Evolutionary conservation across 1,140 invertebrate genomes (phyloP).

Genomic region (Nautilus pompilius): DNA sequence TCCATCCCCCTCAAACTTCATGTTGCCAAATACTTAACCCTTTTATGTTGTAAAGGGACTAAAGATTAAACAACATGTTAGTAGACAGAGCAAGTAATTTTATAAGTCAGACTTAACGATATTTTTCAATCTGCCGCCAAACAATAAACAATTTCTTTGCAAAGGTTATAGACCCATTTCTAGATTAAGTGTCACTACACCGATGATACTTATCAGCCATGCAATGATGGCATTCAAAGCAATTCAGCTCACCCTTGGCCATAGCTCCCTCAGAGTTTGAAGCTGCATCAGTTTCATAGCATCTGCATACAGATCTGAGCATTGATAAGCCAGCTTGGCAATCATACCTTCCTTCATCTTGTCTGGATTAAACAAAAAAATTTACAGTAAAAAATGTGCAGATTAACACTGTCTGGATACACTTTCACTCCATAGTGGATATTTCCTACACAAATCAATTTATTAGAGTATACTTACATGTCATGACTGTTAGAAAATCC

Average conservation of each 20-base stretch:
- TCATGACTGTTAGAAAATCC: too few relatives aligned
- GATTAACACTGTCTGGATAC: background rate
- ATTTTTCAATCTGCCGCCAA: too few relatives aligned
- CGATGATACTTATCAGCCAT: background rate
- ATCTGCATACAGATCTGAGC: conserved; percentile 91
- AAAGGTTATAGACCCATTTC: too few relatives aligned
- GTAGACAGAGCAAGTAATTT: too few relatives aligned
- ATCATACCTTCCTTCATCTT: conserved; percentile 90
- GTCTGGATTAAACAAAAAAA: conserved; percentile 61
- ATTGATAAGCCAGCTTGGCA: conserved; percentile 87
- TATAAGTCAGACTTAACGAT: too few relatives aligned
- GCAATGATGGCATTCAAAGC: background rate
- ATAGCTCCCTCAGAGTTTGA: conserved; percentile 76
- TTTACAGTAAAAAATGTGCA: background rate
- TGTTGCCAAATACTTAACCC: too few relatives aligned
- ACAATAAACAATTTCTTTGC: too few relatives aligned
- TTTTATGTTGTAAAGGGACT: too few relatives aligned
- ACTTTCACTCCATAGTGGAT: background rate
- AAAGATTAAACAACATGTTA: too few relatives aligned
- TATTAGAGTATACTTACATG: too few relatives aligned
- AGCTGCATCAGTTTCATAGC: conserved; percentile 83
- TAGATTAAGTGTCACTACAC: too few relatives aligned
- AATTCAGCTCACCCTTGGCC: conserved; percentile 77
- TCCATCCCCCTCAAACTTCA: too few relatives aligned
- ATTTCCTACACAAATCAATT: background rate